These are phyloP conservation scores for Lepidothrix coronata DNA, from an alignment of 2,113 vertebrate genomes.

Conservation along the genomic window DNA sequence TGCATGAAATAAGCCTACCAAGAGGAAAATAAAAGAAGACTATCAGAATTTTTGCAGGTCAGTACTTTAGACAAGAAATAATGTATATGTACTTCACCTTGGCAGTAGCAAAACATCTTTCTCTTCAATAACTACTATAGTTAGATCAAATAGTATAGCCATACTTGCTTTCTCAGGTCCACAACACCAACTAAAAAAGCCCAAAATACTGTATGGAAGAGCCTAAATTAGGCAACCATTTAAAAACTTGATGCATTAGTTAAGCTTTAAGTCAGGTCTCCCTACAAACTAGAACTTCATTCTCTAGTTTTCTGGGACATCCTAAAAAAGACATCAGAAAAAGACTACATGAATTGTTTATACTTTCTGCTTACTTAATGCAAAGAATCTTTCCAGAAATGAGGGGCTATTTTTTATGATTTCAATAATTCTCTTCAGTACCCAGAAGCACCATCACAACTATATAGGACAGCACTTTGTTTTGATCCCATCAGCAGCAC, in stretches of 20 bases:
- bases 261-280: not conserved
- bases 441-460: not conserved
- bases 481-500: not conserved
- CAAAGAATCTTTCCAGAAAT: not conserved
- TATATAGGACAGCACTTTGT: not conserved
- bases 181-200: not conserved
- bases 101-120: not conserved
- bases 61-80: not conserved
- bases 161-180: not conserved
- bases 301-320: not conserved
- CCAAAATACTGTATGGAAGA: not conserved
- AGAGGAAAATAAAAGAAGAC: not conserved
- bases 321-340: not conserved
- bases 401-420: not conserved
- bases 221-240: not conserved
- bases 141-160: not conserved
- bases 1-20: not conserved
- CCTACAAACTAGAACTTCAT: not conserved
- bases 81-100: not conserved
- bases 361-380: not conserved
- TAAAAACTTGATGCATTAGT: not conserved
- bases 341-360: not conserved
- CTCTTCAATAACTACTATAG: not conserved
- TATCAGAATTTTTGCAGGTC: not conserved
- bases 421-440: not conserved